Evolutionary conservation across 1,140 invertebrate genomes (phyloP).

Genomic region (Leptinotarsa lineolata): DNA sequence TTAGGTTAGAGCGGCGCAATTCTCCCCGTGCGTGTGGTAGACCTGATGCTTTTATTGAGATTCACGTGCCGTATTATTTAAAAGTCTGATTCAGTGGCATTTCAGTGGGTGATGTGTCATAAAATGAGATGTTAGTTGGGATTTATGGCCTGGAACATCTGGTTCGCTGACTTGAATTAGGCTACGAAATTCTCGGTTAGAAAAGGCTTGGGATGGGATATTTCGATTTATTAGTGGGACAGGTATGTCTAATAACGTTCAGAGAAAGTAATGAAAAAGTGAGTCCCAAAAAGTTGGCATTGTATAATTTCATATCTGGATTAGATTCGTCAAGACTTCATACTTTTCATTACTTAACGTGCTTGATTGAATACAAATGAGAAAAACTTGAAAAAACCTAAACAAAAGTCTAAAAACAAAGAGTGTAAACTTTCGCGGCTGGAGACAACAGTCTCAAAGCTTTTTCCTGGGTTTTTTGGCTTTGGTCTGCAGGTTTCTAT

Average conservation of each 20-base stretch:
- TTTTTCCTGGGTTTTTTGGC: too few relatives aligned
- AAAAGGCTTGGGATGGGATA: background rate
- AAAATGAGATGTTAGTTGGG: background rate
- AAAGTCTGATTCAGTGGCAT: conserved; percentile 5
- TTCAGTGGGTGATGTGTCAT: conserved; percentile 2
- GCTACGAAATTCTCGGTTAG: background rate
- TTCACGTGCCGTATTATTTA: conserved; percentile 8
- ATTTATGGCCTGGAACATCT: background rate
- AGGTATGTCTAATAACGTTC: background rate
- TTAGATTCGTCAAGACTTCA: too few relatives aligned
- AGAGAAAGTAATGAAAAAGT: background rate
- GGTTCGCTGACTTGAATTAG: conserved; percentile 1
- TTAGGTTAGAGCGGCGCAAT: conserved; percentile 7
- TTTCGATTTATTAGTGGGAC: background rate
- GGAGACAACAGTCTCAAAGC: too few relatives aligned
- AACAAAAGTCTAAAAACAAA: too few relatives aligned
- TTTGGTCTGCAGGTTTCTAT: too few relatives aligned
- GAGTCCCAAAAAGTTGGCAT: too few relatives aligned
- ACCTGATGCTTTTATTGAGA: conserved; percentile 8
- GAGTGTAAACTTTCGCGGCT: too few relatives aligned
- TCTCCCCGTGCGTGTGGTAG: background rate
- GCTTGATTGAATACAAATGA: too few relatives aligned
- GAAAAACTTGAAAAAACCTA: too few relatives aligned
- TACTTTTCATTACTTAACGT: too few relatives aligned
- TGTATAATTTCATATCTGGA: too few relatives aligned